phyloP scores from a whole-genome alignment of 2,113 vertebrate genomes.

The Seriola quinqueradiata region DNA sequence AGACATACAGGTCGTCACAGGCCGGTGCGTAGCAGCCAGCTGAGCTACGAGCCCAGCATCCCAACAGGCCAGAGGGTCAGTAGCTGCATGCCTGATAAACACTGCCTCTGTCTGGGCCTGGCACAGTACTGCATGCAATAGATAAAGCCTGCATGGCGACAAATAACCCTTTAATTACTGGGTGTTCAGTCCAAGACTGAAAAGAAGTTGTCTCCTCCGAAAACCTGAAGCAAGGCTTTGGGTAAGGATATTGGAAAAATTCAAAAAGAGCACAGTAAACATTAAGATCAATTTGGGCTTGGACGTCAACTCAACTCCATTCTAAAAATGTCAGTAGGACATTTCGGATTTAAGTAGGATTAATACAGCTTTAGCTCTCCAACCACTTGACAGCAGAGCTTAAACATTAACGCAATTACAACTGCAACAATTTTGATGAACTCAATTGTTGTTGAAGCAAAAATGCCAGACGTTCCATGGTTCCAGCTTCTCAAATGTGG shows the following conservation, averaged over 20 bases:
- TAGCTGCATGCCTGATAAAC: constrained; percentile 59
- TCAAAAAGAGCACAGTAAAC: neutral
- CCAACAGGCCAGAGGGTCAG: constrained; percentile 74
- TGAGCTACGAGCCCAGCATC: constrained; percentile 78
- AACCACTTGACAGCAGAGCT: neutral
- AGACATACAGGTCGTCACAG: constrained; percentile 73
- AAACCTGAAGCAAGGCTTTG: neutral
- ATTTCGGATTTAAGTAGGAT: neutral
- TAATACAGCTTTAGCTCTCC: neutral
- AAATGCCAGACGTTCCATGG: neutral
- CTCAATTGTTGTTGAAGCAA: neutral
- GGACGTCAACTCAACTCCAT: neutral
- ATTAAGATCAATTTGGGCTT: neutral
- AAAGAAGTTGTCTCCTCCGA: neutral
- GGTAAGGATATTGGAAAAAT: neutral
- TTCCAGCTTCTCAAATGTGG: neutral
- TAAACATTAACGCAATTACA: neutral
- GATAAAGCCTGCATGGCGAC: constrained; percentile 10
- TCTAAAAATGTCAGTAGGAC: neutral
- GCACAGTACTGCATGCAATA: constrained; percentile 61
- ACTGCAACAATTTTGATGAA: neutral
- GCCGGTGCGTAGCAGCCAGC: constrained; percentile 55
- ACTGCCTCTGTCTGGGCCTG: constrained; percentile 80
- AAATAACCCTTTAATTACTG: constrained; percentile 30
- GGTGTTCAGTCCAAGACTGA: neutral